Conservation (phyloP, 1,140 invertebrate genomes). For the Penaeus vannamei region DNA sequence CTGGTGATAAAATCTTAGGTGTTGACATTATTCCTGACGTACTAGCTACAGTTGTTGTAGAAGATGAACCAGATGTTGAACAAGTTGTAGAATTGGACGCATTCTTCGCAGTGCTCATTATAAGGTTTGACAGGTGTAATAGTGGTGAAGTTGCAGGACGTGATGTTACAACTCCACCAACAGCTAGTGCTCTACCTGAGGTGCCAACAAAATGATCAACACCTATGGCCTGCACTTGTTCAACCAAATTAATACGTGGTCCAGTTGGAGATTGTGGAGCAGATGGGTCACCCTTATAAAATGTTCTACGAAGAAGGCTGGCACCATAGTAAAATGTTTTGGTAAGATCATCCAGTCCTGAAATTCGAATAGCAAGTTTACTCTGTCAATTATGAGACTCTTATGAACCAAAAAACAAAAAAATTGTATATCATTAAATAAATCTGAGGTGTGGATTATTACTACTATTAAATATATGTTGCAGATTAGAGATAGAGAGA, state of each 20-base stretch:
- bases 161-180: constrained; percentile 75
- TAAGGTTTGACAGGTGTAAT: constrained; percentile 67
- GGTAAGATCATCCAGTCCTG: constrained; percentile 71
- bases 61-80: neutral
- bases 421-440: no score
- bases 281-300: constrained; percentile 72
- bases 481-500: no score
- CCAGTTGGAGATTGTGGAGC: constrained; percentile 70
- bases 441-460: no score
- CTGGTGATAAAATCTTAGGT: constrained; percentile 63
- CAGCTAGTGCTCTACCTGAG: constrained; percentile 74
- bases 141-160: constrained; percentile 66
- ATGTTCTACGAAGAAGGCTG: constrained; percentile 81
- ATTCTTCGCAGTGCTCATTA: constrained; percentile 59
- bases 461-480: no score
- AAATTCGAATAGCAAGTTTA: constrained; percentile 46
- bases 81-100: neutral
- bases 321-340: constrained; percentile 78
- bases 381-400: neutral
- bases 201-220: constrained; percentile 79
- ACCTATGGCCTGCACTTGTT: constrained; percentile 80
- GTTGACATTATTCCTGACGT: constrained; percentile 36
- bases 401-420: neutral
- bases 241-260: constrained; percentile 76
- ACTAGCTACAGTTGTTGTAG: constrained; percentile 33